These are phyloP conservation scores for Chamaetylas fuelleborni DNA, from an alignment of 2,113 vertebrate species.

Conservation along the genomic window DNA sequence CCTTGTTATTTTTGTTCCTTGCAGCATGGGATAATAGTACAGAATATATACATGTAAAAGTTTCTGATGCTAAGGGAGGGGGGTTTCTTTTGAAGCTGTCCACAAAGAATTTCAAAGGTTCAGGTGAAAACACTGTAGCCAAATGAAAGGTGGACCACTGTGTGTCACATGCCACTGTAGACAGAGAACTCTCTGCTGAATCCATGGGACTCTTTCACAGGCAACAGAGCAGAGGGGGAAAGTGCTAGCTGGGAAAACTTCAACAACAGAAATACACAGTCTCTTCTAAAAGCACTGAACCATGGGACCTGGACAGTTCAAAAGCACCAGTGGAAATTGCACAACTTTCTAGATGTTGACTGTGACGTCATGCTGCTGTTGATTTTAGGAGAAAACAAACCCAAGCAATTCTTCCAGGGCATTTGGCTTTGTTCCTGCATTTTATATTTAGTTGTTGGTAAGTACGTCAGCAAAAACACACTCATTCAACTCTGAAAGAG, in stretches of 20 bases:
- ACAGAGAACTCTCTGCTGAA: neutral
- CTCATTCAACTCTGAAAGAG: neutral
- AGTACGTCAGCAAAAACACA: neutral
- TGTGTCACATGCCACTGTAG: neutral
- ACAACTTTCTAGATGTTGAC: neutral
- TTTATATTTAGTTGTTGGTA: conserved; percentile 36
- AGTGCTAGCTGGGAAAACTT: neutral
- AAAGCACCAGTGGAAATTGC: neutral
- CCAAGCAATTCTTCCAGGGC: neutral
- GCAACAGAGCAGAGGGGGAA: neutral
- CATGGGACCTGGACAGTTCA: neutral
- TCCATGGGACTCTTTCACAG: neutral
- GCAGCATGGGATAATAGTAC: no score
- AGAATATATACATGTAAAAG: fast-evolving
- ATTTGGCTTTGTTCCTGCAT: neutral
- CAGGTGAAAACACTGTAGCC: neutral
- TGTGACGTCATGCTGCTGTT: neutral
- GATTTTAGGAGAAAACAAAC: neutral
- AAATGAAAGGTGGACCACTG: neutral
- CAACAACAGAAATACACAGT: neutral
- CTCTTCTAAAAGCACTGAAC: neutral
- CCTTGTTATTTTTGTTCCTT: neutral
- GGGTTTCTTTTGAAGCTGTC: neutral
- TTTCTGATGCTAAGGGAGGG: neutral
- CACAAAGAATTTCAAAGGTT: neutral